Evolutionary conservation across 2,888 invertebrate genomes (phyloP), one percentile per base, ranked within the genome.

Genomic region (Apoderus coryli): DNA sequence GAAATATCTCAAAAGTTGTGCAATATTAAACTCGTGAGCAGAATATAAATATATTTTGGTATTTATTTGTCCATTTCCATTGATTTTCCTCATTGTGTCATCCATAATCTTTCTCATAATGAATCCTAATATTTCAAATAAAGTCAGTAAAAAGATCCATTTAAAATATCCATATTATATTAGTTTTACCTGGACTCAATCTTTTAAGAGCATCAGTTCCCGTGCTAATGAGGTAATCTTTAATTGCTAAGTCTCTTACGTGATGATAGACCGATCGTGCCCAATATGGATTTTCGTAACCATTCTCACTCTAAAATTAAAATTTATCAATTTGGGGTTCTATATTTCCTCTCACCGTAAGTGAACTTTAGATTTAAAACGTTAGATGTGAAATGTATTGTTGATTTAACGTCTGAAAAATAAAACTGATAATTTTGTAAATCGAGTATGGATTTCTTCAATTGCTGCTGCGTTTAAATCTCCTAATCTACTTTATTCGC

Each of bases 211-310:
- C 32, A 10, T 34, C 14, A 9, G 40, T 52, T 45, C 37, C 48
- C 45, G 46, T 50, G 52, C 29, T 52, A 39, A 24, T 59, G 44
- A 30, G 55, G 32, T 62, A 60, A 7, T 57, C 51, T 6, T 57
- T 40, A 14, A 50, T 37, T 0, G 53, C 45, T 16, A 48, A 49
- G 4, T 49, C 50, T 11, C 52, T 44, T 7, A 61, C 52, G 30
- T 49, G 31, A 3, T 53, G 53, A 35, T 51, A 56, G 15, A 61
- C 47, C n/a, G 44, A 39, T 3, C 43, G 34, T 1, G 59, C 52
- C 64, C 64, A 64, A 9, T 46, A 38, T 2, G 63, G 63, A 12
- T 63, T 40, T 3, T 45, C 34, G n/a, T 59, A 39, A 22, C 54
- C 52, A 39, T 52, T 40, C 12, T 50, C 51, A 27, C 39, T 41